Evolutionary conservation across 2,888 invertebrate species (phyloP).

Genomic region (Nowickia ferox): DNA sequence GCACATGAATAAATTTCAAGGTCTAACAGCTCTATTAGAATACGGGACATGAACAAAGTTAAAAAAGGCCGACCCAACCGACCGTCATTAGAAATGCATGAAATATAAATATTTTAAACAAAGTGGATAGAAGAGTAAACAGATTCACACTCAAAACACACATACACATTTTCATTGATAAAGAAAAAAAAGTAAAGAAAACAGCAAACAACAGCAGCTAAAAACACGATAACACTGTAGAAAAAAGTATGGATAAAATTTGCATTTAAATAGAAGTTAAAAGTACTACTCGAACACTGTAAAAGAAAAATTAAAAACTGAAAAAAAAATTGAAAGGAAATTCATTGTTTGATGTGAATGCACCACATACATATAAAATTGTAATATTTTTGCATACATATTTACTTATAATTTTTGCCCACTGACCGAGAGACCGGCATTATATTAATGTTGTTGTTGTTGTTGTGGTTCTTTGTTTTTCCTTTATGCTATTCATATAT

Average conservation of each 20-base stretch:
- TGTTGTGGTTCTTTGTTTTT: not conserved
- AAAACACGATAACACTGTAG: not conserved
- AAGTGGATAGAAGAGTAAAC: slow-evolving; percentile 30
- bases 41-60: slow-evolving; percentile 38
- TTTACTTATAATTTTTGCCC: slow-evolving; percentile 57
- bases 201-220: slow-evolving; percentile 11
- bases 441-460: not conserved
- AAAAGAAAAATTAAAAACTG: slow-evolving; percentile 33
- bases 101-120: slow-evolving; percentile 31
- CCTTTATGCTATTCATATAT: slow-evolving; percentile 38
- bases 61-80: slow-evolving; percentile 48
- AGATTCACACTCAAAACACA: not conserved
- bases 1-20: slow-evolving; percentile 79
- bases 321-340: slow-evolving; percentile 66
- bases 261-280: slow-evolving; percentile 58
- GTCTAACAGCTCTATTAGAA: slow-evolving; percentile 73
- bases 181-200: not conserved
- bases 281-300: slow-evolving; percentile 11
- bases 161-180: slow-evolving; percentile 12
- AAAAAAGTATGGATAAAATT: slow-evolving; percentile 61
- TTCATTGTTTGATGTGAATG: slow-evolving; percentile 57
- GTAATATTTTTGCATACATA: slow-evolving; percentile 13
- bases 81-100: slow-evolving; percentile 55
- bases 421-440: slow-evolving; percentile 70
- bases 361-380: slow-evolving; percentile 53